Base-by-base conservation (phyloP, 2,113 vertebrate species). In the Tricholaema leucomelas region DNA sequence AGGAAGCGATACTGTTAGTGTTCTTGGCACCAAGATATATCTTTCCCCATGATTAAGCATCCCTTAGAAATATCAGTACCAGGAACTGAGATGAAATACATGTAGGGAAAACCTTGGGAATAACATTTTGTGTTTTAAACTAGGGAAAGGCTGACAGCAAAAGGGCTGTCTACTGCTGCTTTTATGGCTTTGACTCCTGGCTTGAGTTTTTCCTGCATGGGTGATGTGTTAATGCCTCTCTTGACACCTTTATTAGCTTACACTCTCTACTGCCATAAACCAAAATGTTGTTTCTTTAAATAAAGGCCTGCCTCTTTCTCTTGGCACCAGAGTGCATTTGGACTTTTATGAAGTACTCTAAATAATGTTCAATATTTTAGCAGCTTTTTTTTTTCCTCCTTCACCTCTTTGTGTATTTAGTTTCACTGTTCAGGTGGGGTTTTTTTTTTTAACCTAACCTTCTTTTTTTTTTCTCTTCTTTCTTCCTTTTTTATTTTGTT, bases 381-480 rank as follows among this genome's bases (percentile, higher is more conserved):
- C 46, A 56, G 20, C 81, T 92, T 78, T 30, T 81, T 30, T 75
- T 77, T 40, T 40, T 12, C 11, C 12, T 38, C 12, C 31, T 70
- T 72, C 14, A 58, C 2, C 4, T 59, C 21, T 30, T 30, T 52
- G 2, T 79, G 16, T 33, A 25, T 83, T 94, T 88, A 60, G 25
- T 91, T 85, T 87, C 40, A 66, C 5, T 66, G 14, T 77, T 59
- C 61, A 11, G 10, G 15, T 27, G 10, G 11, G 12, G 12, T 40
- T 12, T 28, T 77, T 42, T n/a, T 76, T 72, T 63, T 81, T 59
- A 21, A 48, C 61, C 81, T 78, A 98, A 98, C 31, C 2, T 71
- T 71, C n/a, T 40, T 40, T 40, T 14, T 40, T n/a, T n/a, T n/a
- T n/a, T n/a, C n/a, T 71, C n/a, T 40, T 40, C 14, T 14, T 40